Conservation (phyloP, 2,113 vertebrate genomes). For the Oophaga pumilio region DNA sequence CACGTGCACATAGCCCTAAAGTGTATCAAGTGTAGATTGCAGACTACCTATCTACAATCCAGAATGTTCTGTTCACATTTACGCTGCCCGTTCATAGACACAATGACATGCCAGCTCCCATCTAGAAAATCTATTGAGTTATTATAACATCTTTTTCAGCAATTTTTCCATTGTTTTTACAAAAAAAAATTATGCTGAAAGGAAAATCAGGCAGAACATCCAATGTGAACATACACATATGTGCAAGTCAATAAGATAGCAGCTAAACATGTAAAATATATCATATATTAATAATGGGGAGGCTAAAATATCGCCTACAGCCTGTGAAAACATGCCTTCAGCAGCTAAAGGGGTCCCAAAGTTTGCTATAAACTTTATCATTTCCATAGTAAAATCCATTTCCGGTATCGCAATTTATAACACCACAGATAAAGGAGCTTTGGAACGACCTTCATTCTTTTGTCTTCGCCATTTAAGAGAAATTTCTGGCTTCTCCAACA, state of each 20-base stretch:
- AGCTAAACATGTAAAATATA: neutral
- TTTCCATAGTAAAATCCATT: neutral
- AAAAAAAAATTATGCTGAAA: too few species aligned
- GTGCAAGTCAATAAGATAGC: too few species aligned
- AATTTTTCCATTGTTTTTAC: too few species aligned
- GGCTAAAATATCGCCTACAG: neutral
- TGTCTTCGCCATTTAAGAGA: conserved; percentile 7
- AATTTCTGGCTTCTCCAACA: neutral
- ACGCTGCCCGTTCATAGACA: too few species aligned
- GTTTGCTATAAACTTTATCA: neutral
- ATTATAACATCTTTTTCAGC: too few species aligned
- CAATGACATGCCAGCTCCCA: too few species aligned
- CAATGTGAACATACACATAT: too few species aligned
- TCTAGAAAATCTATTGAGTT: too few species aligned
- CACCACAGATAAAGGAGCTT: neutral
- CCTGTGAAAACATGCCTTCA: neutral
- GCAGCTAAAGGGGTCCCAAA: neutral
- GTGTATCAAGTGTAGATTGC: neutral
- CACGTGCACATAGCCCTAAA: too few species aligned
- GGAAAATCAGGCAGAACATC: too few species aligned
- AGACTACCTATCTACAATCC: neutral
- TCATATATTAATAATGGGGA: neutral
- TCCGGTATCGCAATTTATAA: neutral
- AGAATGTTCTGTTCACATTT: neutral
- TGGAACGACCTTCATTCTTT: neutral